Evolutionary conservation across 2,888 invertebrate species (phyloP).

Genomic region (Thereva nobilitata): DNA sequence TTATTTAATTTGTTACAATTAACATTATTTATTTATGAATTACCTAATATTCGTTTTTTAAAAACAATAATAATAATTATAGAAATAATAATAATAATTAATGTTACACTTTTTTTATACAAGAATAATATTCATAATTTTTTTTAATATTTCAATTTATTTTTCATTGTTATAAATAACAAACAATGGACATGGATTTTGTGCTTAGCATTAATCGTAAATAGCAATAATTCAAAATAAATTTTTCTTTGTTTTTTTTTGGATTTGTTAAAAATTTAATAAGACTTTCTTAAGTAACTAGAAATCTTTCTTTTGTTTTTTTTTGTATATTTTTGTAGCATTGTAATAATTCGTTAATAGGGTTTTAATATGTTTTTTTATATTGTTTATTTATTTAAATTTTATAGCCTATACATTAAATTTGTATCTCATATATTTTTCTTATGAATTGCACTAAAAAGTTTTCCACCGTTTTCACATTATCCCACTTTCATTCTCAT

Average conservation of each 20-base stretch:
- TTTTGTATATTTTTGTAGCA: neutral
- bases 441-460: no score
- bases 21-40: conserved; percentile 20
- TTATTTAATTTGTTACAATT: conserved; percentile 19
- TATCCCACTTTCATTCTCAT: no score
- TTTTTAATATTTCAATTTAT: conserved; percentile 2
- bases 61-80: conserved; percentile 29
- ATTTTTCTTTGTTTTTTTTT: no score
- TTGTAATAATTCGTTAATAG: conserved; percentile 18
- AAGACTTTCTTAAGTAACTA: conserved; percentile 15
- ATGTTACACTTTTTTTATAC: conserved; percentile 17
- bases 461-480: no score
- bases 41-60: conserved; percentile 3
- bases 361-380: conserved; percentile 12
- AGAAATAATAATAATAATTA: conserved; percentile 21
- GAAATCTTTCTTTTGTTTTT: conserved; percentile 12
- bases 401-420: no score
- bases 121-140: conserved; percentile 25
- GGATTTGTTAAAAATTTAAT: no score
- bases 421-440: no score
- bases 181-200: conserved; percentile 23
- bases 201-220: neutral
- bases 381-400: no score
- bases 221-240: no score
- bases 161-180: conserved; percentile 19